These are phyloP conservation scores for Xiphias gladius DNA, from an alignment of 2,113 vertebrate genomes.

Conservation along the genomic window DNA sequence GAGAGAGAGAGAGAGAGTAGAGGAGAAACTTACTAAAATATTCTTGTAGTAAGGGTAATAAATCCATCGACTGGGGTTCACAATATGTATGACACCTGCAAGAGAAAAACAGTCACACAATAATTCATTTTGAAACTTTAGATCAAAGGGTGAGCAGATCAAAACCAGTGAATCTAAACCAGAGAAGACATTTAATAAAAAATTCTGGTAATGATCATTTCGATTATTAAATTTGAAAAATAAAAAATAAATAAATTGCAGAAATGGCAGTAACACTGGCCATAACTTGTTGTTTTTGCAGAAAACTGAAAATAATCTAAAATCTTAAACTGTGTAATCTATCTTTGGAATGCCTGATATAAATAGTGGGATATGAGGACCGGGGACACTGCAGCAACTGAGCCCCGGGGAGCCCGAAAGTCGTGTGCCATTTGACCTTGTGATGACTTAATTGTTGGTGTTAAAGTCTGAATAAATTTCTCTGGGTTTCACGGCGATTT, in stretches of 20 bases:
- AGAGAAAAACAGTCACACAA: conserved; percentile 57
- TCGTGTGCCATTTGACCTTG: conserved; percentile 16
- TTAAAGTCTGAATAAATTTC: neutral
- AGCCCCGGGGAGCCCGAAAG: neutral
- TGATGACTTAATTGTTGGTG: neutral
- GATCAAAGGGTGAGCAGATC: no score
- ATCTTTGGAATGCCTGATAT: no score
- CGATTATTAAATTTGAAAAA: no score
- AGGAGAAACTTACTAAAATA: conserved; percentile 80
- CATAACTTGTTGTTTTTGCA: no score
- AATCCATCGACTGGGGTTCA: conserved; percentile 83
- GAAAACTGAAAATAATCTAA: no score
- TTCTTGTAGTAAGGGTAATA: conserved; percentile 79
- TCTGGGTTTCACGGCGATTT: conserved; percentile 35
- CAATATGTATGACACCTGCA: conserved; percentile 77
- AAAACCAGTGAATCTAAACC: no score
- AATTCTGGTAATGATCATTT: no score
- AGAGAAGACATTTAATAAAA: no score
- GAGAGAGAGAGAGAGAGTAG: no score
- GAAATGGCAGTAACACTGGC: no score
- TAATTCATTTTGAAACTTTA: neutral
- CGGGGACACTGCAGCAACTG: neutral
- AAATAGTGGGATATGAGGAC: neutral
- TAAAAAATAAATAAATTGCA: no score
- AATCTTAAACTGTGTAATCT: no score